Base-by-base conservation (phyloP, 2,888 invertebrate genomes). In the Brachycybe producta region DNA sequence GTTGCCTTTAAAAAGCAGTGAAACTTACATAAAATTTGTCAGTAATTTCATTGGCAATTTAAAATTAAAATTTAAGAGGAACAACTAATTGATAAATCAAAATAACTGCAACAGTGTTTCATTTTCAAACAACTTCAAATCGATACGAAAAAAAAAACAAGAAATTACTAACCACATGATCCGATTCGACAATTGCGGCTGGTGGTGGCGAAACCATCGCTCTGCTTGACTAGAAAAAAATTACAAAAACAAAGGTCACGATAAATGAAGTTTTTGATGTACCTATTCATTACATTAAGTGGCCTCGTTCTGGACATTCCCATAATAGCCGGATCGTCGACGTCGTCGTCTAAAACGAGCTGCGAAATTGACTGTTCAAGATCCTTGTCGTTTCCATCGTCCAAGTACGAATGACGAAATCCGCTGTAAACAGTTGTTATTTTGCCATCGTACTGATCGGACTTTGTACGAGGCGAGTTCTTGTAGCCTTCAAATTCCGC, bases 401-500 rank as follows among this genome's bases (percentile, higher is more conserved):
- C 8, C 7, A 7, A 8, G 27, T 45, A 30, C 32, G 11, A 17
- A 23, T 3, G 3, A 8, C 27, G 17, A 11, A 41, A 7, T 41
- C 15, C 15, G 7, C 13, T 11, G 5, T 43, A n/a, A 11, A 30
- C 26, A 17, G 17, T 21, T 5, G 15, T 43, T 2, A 8, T n/a
- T 15, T 28, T 21, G 21, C 21, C 23, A 26, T 27, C 5, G 4
- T 30, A 43, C 23, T 30, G 30, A 26, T 47, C 28, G 8, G 39
- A 34, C 21, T n/a, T 32, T 1, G 32, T 28, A 21, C 19, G n/a
- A 17, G 39, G 5, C 2, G 35, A 11, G 17, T 17, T 24, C n/a
- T 21, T n/a, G 15, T 44, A 44, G 13, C 68, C 71, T 58, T 75
- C 75, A n/a, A 75, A 69, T 59, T 74, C 74, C 5, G 80, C 77